These are phyloP conservation scores for Apaloderma vittatum DNA, from an alignment of 2,113 vertebrate species.

Conservation along the genomic window DNA sequence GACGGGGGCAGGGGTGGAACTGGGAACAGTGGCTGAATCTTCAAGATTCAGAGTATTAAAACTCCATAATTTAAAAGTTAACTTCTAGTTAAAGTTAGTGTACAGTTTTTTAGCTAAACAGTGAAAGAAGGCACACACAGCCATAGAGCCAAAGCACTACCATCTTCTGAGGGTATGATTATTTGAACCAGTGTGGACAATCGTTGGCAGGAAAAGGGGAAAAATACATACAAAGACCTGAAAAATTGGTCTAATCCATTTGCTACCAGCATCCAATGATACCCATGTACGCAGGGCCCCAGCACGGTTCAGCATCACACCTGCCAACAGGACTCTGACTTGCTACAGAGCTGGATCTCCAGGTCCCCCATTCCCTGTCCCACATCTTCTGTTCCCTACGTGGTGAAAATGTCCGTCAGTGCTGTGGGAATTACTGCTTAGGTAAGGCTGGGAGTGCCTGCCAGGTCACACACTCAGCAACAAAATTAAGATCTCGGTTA, in stretches of 20 bases:
- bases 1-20: background rate
- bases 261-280: background rate
- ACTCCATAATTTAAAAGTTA: background rate
- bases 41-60: background rate
- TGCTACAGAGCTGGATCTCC: too few species aligned
- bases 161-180: too few species aligned
- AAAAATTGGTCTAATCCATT: background rate
- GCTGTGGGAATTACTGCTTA: background rate
- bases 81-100: background rate
- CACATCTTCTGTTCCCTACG: too few species aligned
- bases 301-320: background rate
- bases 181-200: background rate
- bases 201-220: background rate
- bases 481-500: background rate
- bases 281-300: background rate
- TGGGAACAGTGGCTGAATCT: too few species aligned
- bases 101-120: background rate
- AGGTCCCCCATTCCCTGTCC: background rate
- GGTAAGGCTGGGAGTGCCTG: background rate
- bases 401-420: background rate
- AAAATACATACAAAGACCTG: background rate
- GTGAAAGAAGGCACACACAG: background rate
- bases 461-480: background rate
- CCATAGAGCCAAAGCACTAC: background rate
- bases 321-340: fast-evolving